Evolutionary conservation across 2,797 vertebrate species (phyloP).

Genomic region (Leptoclinus maculatus): DNA sequence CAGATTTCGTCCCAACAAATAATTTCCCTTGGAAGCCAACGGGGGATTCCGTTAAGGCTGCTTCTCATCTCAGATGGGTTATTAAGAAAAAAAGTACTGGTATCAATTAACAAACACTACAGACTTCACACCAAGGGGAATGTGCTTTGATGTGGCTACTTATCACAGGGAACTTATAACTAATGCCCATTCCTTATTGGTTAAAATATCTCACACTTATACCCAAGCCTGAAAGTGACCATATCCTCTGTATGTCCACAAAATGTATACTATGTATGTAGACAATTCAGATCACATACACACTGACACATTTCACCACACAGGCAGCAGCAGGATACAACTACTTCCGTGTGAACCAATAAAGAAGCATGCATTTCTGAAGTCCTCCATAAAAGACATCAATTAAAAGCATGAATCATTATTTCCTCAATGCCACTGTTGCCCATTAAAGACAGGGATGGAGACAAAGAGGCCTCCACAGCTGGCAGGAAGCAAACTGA

Average conservation of each 20-base stretch:
- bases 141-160: constrained; percentile 67
- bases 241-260: neutral
- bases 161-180: constrained; percentile 40
- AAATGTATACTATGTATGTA: constrained; percentile 10
- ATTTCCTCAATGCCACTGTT: constrained; percentile 80
- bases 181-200: constrained; percentile 16
- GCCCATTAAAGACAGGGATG: constrained; percentile 65
- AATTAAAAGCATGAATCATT: constrained; percentile 81
- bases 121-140: constrained; percentile 73
- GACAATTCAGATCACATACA: constrained; percentile 14
- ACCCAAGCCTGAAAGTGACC: constrained; percentile 34
- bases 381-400: constrained; percentile 76
- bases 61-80: constrained; percentile 70
- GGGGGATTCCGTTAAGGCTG: constrained; percentile 72
- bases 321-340: constrained; percentile 52
- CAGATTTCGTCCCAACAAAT: constrained; percentile 73
- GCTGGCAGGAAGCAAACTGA: constrained; percentile 70
- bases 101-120: constrained; percentile 77
- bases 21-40: constrained; percentile 75
- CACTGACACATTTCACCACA: constrained; percentile 36
- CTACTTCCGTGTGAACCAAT: constrained; percentile 59
- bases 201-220: constrained; percentile 33
- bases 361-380: constrained; percentile 70
- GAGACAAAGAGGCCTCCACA: constrained; percentile 65
- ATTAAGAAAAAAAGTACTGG: constrained; percentile 68